Percentiles rank a stretch among this genome's conserved stretches.
Conservation (phyloP, 2,888 invertebrate genomes). For the Heliconius hortense region DNA sequence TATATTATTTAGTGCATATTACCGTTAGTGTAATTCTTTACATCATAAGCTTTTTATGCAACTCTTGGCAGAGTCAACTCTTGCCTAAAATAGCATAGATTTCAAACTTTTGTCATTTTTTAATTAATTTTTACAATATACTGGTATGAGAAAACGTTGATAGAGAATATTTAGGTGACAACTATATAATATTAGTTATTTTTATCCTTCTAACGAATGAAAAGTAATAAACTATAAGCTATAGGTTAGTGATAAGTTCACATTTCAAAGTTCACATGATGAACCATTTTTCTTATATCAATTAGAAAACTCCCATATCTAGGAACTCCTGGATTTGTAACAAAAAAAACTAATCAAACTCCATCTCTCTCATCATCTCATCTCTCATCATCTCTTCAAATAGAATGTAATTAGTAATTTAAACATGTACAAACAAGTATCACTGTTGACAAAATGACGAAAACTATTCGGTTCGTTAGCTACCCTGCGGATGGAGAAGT, state of each 20-base stretch:
- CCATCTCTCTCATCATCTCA: neutral
- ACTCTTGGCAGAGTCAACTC: too few species aligned
- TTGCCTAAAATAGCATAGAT: too few species aligned
- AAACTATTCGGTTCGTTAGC: conserved; percentile 27
- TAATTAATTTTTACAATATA: too few species aligned
- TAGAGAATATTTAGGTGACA: too few species aligned
- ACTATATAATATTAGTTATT: too few species aligned
- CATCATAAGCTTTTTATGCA: too few species aligned
- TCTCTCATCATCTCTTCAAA: conserved; percentile 5
- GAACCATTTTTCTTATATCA: neutral
- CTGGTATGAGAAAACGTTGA: too few species aligned
- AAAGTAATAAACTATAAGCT: too few species aligned
- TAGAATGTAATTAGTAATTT: conserved; percentile 25
- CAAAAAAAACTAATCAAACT: neutral
- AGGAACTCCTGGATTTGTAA: neutral
- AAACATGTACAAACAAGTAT: conserved; percentile 16
- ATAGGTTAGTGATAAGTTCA: neutral
- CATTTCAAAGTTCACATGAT: neutral
- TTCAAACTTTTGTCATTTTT: too few species aligned
- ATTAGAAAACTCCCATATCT: neutral
- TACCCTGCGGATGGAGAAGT: conserved; percentile 23
- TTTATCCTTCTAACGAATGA: too few species aligned
- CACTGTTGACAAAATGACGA: conserved; percentile 24
- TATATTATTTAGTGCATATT: too few species aligned
- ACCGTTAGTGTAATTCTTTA: too few species aligned